Conservation (phyloP, 1,140 invertebrate species). For the Branchinecta lynchi region DNA sequence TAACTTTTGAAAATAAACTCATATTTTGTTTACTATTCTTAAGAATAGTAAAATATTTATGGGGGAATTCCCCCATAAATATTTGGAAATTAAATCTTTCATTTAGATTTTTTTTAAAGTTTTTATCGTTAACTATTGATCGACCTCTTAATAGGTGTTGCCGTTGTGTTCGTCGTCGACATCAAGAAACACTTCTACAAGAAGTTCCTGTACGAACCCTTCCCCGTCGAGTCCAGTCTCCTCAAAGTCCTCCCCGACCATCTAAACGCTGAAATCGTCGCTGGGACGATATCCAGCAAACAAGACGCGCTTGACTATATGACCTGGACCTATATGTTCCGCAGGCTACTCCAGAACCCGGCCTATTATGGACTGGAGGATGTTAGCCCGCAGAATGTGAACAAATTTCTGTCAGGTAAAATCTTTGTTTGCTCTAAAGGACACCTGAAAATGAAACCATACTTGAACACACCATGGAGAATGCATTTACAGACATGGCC, state of each 20-base stretch:
- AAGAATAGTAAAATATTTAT: too few relatives aligned
- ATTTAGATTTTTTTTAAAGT: too few relatives aligned
- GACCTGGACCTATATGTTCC: conserved; percentile 97
- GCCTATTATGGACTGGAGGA: conserved; percentile 72
- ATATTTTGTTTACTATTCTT: too few relatives aligned
- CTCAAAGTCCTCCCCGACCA: conserved; percentile 85
- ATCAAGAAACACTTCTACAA: conserved; percentile 99
- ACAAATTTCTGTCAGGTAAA: conserved; percentile 45
- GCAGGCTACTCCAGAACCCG: conserved; percentile 83
- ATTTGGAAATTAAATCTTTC: too few relatives aligned
- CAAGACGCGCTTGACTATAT: conserved; percentile 92
- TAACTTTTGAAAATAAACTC: too few relatives aligned
- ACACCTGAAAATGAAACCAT: too few relatives aligned
- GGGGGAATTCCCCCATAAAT: too few relatives aligned
- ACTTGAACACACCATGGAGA: too few relatives aligned
- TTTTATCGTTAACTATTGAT: too few relatives aligned
- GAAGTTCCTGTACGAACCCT: conserved; percentile 96
- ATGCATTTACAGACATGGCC: too few relatives aligned
- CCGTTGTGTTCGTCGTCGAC: conserved; percentile 93
- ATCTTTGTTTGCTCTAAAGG: background rate
- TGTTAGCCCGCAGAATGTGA: conserved; percentile 54
- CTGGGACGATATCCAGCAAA: conserved; percentile 73
- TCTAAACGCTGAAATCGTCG: conserved; percentile 86
- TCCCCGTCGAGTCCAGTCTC: conserved; percentile 93
- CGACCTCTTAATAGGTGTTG: conserved; percentile 46